These are phyloP conservation scores for Larimichthys crocea DNA, from an alignment of 2,113 vertebrate species.

Conservation along the genomic window DNA sequence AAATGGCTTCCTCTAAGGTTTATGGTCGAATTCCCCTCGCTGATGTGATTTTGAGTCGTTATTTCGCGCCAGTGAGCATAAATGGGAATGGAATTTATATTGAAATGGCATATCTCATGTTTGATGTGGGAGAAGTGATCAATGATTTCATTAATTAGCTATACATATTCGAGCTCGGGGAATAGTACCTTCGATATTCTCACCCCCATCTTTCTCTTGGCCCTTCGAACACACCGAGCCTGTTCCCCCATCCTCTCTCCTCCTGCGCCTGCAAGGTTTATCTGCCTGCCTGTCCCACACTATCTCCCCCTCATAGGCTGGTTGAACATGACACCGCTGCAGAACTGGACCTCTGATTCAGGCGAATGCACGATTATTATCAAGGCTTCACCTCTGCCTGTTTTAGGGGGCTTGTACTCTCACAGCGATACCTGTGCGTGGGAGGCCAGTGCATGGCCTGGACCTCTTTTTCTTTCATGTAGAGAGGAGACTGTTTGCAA, in stretches of 20 bases:
- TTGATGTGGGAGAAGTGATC: constrained; percentile 73
- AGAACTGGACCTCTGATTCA: constrained; percentile 43
- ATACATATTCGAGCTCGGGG: constrained; percentile 51
- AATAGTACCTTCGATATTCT: constrained; percentile 46
- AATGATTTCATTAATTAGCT: constrained; percentile 80
- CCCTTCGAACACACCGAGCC: constrained; percentile 1
- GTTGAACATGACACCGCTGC: constrained; percentile 18
- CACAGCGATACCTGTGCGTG: not conserved
- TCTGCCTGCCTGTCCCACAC: constrained; percentile 27
- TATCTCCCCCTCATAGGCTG: constrained; percentile 32
- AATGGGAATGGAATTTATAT: constrained; percentile 71
- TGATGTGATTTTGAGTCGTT: constrained; percentile 71
- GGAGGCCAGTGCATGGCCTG: constrained; percentile 18
- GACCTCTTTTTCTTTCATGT: not conserved
- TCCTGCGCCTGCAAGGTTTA: constrained; percentile 25
- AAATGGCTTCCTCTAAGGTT: constrained; percentile 70
- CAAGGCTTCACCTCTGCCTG: constrained; percentile 10
- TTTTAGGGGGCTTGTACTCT: not conserved
- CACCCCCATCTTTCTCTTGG: not conserved
- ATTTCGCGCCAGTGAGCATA: constrained; percentile 69
- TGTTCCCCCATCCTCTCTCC: not conserved
- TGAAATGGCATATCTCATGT: constrained; percentile 56
- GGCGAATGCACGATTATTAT: constrained; percentile 36
- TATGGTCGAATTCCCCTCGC: constrained; percentile 64
- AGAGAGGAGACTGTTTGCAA: not conserved